Conservation (phyloP, 2,113 vertebrate species). For the Platycercus adscitus region DNA sequence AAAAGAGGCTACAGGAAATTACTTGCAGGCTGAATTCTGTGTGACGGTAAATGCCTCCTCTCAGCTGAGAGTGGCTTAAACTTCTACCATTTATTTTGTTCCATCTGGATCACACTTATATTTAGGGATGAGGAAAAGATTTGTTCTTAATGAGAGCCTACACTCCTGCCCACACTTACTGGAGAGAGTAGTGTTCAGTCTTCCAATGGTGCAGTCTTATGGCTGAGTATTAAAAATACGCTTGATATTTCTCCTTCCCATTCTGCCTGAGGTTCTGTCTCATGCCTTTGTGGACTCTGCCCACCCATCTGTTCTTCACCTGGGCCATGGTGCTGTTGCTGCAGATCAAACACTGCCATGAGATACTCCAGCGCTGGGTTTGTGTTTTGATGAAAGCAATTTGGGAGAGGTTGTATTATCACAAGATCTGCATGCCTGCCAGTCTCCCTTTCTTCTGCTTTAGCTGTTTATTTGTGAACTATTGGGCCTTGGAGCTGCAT, state of each 20-base stretch:
- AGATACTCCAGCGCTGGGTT: neutral
- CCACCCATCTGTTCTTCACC: neutral
- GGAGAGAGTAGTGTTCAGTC: neutral
- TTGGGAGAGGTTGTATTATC: neutral
- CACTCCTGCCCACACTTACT: slow-evolving; percentile 23
- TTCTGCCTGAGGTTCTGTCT: neutral
- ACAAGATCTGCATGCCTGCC: neutral
- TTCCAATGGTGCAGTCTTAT: neutral
- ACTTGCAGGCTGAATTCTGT: slow-evolving; percentile 17
- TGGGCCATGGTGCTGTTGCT: fast-evolving
- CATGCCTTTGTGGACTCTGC: fast-evolving
- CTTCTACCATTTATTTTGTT: slow-evolving; percentile 30
- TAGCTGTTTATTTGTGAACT: neutral
- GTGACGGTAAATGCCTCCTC: neutral
- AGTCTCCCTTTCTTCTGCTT: neutral
- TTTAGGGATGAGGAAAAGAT: slow-evolving; percentile 48
- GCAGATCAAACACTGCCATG: neutral
- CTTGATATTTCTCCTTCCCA: neutral
- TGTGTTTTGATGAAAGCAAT: neutral
- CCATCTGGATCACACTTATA: slow-evolving; percentile 36
- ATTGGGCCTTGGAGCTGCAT: neutral
- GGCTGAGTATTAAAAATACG: slow-evolving; percentile 12
- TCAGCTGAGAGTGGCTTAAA: neutral
- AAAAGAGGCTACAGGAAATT: slow-evolving; percentile 70
- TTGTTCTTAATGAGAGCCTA: slow-evolving; percentile 59